Evolutionary conservation across 2,888 invertebrate species (phyloP), one percentile per base, ranked within the genome.

Genomic region (Drosophila mayaguana): DNA sequence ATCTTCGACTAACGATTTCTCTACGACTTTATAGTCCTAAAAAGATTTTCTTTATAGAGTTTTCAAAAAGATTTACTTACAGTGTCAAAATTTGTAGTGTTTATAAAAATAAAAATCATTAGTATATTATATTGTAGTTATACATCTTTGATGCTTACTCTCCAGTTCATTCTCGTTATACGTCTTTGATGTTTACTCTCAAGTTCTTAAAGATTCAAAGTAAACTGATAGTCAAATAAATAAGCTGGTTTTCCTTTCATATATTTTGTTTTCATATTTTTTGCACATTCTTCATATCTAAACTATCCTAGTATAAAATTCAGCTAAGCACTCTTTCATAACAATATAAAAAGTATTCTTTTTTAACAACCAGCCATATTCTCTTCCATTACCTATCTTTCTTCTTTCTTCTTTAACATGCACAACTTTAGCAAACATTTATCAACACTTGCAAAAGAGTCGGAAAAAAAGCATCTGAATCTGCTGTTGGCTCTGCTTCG

Each of bases 361-460:
- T 32, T 55, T 38, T 55, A 55, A 51, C 28, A 56, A 28, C 25
- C 51, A 38, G 46, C 42, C 40, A 36, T 12, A 36, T 38, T 14
- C 11, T 43, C 48, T 50, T 14, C 22, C 11, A n/a, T 51, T 43
- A 36, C 38, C 22, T 43, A 28, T 38, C 12, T 12, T 36, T 16
- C 14, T 6, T 38, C 6, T 25, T 16, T 20, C 18, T 46, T 36
- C 34, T 50, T 42, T 40, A 56, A 56, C 56, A 59, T 53, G 60
- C 54, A n/a, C 38, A 63, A 20, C 54, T 56, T 65, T 46, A 50
- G 62, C 71, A 63, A 82, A 72, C 80, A 82, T 80, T 80, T 67
- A 77, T 69, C 78, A 80, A 78, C 56, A 69, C 65, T 62, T 68
- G 25, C 48, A 22, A 25, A 59, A 32, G 11, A 36, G 34, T 11